Conservation (phyloP, 2,888 invertebrate species). For the Pharmacophagus antenor region DNA sequence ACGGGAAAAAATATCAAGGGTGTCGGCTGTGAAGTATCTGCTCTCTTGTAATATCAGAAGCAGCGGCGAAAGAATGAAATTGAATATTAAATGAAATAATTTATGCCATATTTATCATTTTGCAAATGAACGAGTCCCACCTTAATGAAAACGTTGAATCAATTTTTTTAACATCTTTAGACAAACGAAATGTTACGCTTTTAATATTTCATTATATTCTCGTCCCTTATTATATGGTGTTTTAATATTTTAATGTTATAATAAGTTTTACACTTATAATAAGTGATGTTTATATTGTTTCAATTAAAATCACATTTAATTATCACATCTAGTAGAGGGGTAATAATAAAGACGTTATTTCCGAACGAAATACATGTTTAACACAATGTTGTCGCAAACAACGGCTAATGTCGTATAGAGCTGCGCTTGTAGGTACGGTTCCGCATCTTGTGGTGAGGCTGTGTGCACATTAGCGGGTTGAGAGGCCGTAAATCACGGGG, state of each 20-base stretch:
- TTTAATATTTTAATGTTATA: too few relatives aligned
- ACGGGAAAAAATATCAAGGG: constrained; percentile 65
- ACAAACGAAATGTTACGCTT: constrained; percentile 19
- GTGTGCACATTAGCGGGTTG: constrained; percentile 50
- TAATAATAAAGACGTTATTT: too few relatives aligned
- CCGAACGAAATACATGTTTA: too few relatives aligned
- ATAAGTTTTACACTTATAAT: too few relatives aligned
- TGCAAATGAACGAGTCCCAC: constrained; percentile 78
- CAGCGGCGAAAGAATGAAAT: constrained; percentile 74
- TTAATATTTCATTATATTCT: constrained; percentile 27
- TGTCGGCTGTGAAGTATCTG: constrained; percentile 67
- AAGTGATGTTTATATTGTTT: too few relatives aligned
- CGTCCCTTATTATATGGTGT: too few relatives aligned
- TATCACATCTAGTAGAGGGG: too few relatives aligned
- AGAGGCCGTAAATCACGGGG: constrained; percentile 61
- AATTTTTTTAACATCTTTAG: constrained; percentile 42
- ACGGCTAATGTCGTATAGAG: not conserved
- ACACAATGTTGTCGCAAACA: not conserved
- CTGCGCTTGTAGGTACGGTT: constrained; percentile 12
- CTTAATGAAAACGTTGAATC: constrained; percentile 76
- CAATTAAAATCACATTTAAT: too few relatives aligned
- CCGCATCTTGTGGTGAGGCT: constrained; percentile 36
- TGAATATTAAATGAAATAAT: constrained; percentile 83
- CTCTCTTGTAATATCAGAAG: constrained; percentile 64
- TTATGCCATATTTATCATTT: constrained; percentile 82